These are phyloP conservation scores for Bactericera cockerelli DNA, from an alignment of 1,140 invertebrate genomes.

Conservation along the genomic window DNA sequence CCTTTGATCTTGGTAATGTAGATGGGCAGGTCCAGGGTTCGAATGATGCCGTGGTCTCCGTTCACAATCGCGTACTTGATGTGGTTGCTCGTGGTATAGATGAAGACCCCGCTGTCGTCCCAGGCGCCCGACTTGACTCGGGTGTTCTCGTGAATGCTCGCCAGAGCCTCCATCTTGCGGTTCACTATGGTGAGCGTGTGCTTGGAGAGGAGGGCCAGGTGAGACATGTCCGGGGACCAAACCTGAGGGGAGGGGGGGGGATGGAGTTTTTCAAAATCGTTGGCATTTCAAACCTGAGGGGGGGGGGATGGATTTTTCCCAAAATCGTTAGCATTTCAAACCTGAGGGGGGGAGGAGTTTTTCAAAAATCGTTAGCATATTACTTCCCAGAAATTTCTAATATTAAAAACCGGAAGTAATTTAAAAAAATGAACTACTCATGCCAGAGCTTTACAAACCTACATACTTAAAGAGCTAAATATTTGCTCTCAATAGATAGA, in stretches of 20 bases:
- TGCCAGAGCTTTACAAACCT: too few relatives aligned
- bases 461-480: too few relatives aligned
- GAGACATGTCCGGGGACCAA: slow-evolving; percentile 90
- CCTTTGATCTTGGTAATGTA: slow-evolving; percentile 85
- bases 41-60: slow-evolving; percentile 96
- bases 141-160: slow-evolving; percentile 87
- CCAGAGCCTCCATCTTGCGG: slow-evolving; percentile 74
- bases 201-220: slow-evolving; percentile 86
- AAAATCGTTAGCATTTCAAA: too few relatives aligned
- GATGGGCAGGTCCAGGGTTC: slow-evolving; percentile 91
- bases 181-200: slow-evolving; percentile 86
- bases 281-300: too few relatives aligned
- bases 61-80: slow-evolving; percentile 95
- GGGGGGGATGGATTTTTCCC: too few relatives aligned
- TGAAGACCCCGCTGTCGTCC: slow-evolving; percentile 94
- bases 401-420: too few relatives aligned
- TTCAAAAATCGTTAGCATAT: too few relatives aligned
- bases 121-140: slow-evolving; percentile 95
- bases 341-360: too few relatives aligned
- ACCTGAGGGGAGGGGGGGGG: slow-evolving; percentile 31
- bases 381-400: too few relatives aligned
- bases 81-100: slow-evolving; percentile 98
- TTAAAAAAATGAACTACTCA: too few relatives aligned
- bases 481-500: too few relatives aligned
- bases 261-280: too few relatives aligned